These are phyloP conservation scores for Intellagama lesueurii DNA, from an alignment of 2,797 vertebrate species.

Conservation along the genomic window DNA sequence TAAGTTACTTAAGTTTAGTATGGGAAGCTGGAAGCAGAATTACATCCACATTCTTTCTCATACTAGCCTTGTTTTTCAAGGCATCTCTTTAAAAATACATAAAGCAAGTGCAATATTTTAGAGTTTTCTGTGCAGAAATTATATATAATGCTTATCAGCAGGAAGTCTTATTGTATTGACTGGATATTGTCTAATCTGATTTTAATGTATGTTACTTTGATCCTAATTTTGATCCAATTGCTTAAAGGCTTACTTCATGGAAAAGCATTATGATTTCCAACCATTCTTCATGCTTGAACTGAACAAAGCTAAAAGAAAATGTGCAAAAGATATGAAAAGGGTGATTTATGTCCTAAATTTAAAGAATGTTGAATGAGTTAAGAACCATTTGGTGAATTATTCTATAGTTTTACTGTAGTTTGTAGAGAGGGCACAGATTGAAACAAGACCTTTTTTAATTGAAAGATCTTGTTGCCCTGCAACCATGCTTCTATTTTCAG, in stretches of 20 bases:
- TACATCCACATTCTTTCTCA: not conserved
- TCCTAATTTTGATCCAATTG: conserved; percentile 64
- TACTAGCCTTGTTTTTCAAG: conserved; percentile 8
- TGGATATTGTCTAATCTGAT: conserved; percentile 74
- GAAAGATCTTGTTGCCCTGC: not conserved
- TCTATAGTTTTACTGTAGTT: conserved; percentile 34
- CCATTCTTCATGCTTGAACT: not conserved
- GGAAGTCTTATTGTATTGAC: conserved; percentile 55
- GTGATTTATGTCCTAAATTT: not conserved
- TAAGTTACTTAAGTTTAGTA: not conserved
- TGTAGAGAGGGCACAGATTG: conserved; percentile 61
- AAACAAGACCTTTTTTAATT: conserved; percentile 70
- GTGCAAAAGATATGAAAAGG: not conserved
- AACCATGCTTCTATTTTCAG: not conserved
- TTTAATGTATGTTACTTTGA: conserved; percentile 68
- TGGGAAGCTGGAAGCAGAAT: not conserved
- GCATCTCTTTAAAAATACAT: not conserved
- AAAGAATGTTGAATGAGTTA: conserved; percentile 55
- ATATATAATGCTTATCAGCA: conserved; percentile 31
- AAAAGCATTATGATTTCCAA: conserved; percentile 64
- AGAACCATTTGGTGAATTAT: conserved; percentile 51
- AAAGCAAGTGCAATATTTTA: not conserved
- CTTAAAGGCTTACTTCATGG: conserved; percentile 48
- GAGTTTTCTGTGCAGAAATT: rapidly evolving
- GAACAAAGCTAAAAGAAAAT: conserved; percentile 27